Evolutionary conservation across 2,888 invertebrate genomes (phyloP).

Genomic region (Polymixis flavicincta): DNA sequence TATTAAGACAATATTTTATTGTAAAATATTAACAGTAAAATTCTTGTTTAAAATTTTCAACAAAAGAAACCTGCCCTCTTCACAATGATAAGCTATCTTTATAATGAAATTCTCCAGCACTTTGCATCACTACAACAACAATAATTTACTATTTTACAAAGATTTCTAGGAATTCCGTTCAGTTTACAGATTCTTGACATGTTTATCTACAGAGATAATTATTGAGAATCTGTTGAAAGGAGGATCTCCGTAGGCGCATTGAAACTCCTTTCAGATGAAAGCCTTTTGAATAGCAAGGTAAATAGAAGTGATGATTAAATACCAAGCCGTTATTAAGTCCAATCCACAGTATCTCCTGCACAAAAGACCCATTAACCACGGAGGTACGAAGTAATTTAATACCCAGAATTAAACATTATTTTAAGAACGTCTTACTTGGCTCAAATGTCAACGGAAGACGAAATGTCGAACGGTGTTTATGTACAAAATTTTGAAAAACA

Average conservation of each 20-base stretch:
- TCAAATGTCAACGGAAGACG: background rate
- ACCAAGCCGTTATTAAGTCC: slow-evolving; percentile 37
- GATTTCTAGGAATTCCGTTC: slow-evolving; percentile 6
- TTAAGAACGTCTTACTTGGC: background rate
- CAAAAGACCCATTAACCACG: slow-evolving; percentile 41
- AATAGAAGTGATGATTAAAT: slow-evolving; percentile 59
- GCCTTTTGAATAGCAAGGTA: slow-evolving; percentile 48
- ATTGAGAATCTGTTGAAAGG: slow-evolving; percentile 49
- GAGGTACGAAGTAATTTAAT: slow-evolving; percentile 7
- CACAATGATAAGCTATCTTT: background rate
- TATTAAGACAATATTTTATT: background rate
- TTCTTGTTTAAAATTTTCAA: background rate
- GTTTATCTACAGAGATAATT: slow-evolving; percentile 44
- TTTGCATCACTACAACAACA: background rate
- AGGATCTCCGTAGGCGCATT: slow-evolving; percentile 11
- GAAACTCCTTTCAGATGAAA: slow-evolving; percentile 37
- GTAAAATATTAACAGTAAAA: background rate
- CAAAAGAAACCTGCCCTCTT: background rate
- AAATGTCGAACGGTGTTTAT: too few relatives aligned
- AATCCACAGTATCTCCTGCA: slow-evolving; percentile 34
- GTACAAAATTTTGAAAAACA: too few relatives aligned
- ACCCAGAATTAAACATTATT: background rate
- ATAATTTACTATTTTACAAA: background rate
- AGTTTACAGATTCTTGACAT: slow-evolving; percentile 15
- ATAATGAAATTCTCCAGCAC: background rate